Evolutionary conservation across 2,113 vertebrate genomes (phyloP), one percentile per base, ranked within the genome.

Genomic region (Equus przewalskii): DNA sequence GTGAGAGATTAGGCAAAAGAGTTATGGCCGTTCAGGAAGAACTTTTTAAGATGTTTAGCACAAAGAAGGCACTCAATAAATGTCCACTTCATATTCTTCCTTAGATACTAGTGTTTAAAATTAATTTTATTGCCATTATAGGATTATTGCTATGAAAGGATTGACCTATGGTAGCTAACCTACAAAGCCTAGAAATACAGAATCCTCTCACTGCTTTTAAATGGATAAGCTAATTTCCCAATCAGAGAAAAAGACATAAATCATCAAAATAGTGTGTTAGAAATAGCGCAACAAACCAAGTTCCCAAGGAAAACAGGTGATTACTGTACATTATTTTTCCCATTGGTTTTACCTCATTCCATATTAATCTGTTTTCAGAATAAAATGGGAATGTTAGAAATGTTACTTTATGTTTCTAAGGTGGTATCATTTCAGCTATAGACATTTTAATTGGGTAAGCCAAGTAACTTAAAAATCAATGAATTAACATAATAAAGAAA

Each of bases 401-500:
- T n/a, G 22, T 26, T 94, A 89, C 54, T 80, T 94, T 92, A 36
- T 49, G 41, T 93, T 78, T 67, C 58, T 70, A 56, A 91, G 21
- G 80, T 41, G 67, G 36, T 80, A 65, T 76, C 51, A 49, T 78
- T 91, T 54, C 18, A n/a, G 28, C 33, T 65, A 36, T 5, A 75
- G 56, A 41, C 22, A 75, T 80, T 33, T 87, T 94, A 54, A 96
- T 93, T 70, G 60, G 46, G 78, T 82, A 90, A 88, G 16, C 33
- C 83, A 95, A 88, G 93, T 87, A 92, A 89, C 21, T 60, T 88
- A 41, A 87, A 97, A 90, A 33, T 67, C 75, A 60, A 80, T 75
- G 60, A 62, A 56, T 60, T 44, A 60, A 28, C 33, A 75, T 64
- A 75, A 84, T 46, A 28, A 54, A 91, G 81, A 84, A 92, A 90